Evolutionary conservation across 2,888 invertebrate species (phyloP), one percentile per base, ranked within the genome.

Genomic region (Baronia brevicornis): DNA sequence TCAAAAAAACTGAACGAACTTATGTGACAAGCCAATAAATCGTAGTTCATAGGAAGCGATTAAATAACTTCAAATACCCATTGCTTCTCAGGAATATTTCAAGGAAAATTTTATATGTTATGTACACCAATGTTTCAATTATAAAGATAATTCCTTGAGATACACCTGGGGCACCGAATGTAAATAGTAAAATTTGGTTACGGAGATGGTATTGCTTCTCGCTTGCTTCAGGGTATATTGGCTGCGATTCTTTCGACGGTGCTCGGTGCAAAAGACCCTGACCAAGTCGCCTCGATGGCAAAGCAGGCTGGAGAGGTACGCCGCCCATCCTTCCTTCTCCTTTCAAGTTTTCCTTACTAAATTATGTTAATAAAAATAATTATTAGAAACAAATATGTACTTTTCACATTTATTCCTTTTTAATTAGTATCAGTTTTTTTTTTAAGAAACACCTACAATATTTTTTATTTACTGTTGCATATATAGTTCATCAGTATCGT

Each of bases 221-320:
- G 84, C 85, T 85, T 87, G 82, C 86, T 85, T 89, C 92, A 95
- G 95, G 92, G 93, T 86, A 90, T 95, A 87, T 91, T 95, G 90
- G 92, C 94, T 77, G 94, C 93, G 84, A 91, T 95, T 82, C 90
- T 96, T 86, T 92, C 94, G 77, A 91, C 93, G 84, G 88, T 95
- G 87, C 90, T 95, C 86, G 95, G 95, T 87, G 90, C 91, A 84
- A 92, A 92, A 89, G 93, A 95, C 87, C 94, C 94, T 71, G 91
- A 93, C 82, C 94, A 94, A 87, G 93, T 94, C 84, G 91, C 94
- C 87, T 91, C 91, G 86, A 93, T 95, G 93, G 95, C 95, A 86
- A 95, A 94, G 87, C 95, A 95, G 86, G 94, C 95, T 84, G 93
- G 94, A 84, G 94, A 95, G 94, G 95, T 95, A 91, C 89, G 93